Percentiles rank a stretch among this genome's conserved stretches.
Evolutionary conservation across 1,140 invertebrate genomes (phyloP).

Genomic region (Caenorhabditis brenneri): DNA sequence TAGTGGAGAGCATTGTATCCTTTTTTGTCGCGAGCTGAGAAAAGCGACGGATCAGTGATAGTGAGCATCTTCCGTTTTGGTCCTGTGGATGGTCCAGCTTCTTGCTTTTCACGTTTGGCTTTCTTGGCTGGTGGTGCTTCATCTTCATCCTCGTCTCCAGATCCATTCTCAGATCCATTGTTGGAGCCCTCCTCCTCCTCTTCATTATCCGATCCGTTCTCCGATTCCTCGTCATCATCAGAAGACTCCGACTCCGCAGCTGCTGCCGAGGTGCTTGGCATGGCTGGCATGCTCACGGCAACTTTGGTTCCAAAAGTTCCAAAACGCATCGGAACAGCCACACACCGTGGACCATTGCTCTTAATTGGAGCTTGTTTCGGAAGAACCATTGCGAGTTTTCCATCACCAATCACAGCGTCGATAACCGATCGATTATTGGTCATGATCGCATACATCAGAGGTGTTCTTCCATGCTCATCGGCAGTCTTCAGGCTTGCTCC

Average conservation of each 20-base stretch:
- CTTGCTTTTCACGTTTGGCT: not conserved
- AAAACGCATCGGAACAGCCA: not conserved
- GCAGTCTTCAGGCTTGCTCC: constrained; percentile 72
- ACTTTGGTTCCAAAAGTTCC: too few relatives aligned
- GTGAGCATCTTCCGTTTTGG: not conserved
- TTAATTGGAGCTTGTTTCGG: not conserved
- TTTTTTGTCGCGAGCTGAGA: constrained; percentile 69
- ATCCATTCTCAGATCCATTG: not conserved
- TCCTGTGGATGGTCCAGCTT: constrained; percentile 17
- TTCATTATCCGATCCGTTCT: not conserved
- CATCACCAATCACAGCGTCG: not conserved
- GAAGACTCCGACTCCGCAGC: too few relatives aligned
- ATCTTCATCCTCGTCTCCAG: constrained; percentile 17
- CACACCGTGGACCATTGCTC: not conserved
- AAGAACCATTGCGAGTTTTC: not conserved
- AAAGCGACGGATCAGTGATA: constrained; percentile 46
- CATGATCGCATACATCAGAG: constrained; percentile 74
- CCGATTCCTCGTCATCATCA: too few relatives aligned
- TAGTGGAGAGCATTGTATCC: constrained; percentile 73
- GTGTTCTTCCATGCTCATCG: constrained; percentile 72
- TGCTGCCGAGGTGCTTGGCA: too few relatives aligned
- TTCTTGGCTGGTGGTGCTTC: not conserved
- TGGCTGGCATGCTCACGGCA: too few relatives aligned
- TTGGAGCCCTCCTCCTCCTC: constrained; percentile 47
- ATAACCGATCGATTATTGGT: constrained; percentile 65